Percentiles rank a stretch among this genome's conserved stretches.
phyloP scores from a whole-genome alignment of 2,888 invertebrate genomes.

The Apantesis nais region DNA sequence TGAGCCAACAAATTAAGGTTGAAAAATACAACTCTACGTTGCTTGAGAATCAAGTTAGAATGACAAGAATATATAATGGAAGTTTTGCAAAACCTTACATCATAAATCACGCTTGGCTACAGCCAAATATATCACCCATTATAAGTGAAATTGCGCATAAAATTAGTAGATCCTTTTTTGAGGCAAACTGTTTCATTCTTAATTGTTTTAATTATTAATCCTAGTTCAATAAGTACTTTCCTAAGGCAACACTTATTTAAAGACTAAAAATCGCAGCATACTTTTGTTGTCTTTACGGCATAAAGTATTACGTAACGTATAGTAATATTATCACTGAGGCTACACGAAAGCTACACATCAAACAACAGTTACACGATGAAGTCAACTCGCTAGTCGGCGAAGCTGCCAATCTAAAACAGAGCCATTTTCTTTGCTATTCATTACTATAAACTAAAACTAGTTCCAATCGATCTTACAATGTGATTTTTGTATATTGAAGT shows the following conservation, averaged over 20 bases:
- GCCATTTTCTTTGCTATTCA: not conserved
- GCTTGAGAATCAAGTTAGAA: not conserved
- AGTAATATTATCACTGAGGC: not conserved
- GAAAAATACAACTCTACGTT: not conserved
- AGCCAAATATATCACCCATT: not conserved
- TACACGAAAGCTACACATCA: constrained; percentile 6
- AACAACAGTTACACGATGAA: constrained; percentile 1
- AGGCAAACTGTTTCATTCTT: not conserved
- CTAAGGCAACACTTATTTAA: not conserved
- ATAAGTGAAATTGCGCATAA: no score
- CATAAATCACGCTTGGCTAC: no score
- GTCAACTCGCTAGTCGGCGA: not conserved
- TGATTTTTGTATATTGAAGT: not conserved
- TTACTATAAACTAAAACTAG: not conserved
- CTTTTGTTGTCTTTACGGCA: not conserved
- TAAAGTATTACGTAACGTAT: not conserved
- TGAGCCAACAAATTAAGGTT: not conserved
- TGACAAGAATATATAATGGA: not conserved
- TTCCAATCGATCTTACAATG: not conserved
- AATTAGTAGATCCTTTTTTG: not conserved
- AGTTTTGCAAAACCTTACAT: not conserved
- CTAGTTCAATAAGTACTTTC: not conserved
- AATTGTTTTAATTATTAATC: not conserved
- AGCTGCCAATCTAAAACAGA: constrained; percentile 6
- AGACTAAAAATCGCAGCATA: not conserved